These are phyloP conservation scores for Spheniscus humboldti DNA, from an alignment of 2,797 vertebrate species.

Conservation along the genomic window DNA sequence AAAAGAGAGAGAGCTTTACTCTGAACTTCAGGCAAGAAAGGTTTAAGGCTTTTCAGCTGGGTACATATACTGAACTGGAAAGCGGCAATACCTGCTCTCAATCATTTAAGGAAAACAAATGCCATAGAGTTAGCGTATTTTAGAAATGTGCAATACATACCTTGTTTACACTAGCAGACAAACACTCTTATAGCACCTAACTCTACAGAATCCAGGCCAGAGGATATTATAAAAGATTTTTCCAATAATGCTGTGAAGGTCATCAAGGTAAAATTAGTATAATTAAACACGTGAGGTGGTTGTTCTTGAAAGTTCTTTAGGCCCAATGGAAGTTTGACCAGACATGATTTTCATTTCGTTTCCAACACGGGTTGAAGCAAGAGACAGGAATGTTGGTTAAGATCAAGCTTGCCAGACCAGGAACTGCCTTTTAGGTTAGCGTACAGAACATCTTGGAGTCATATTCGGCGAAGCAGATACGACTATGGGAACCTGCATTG, in stretches of 20 bases:
- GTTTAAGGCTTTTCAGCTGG: conserved; percentile 53
- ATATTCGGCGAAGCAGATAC: neutral
- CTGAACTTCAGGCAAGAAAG: neutral
- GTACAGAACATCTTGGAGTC: neutral
- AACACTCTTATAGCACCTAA: neutral
- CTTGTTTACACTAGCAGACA: neutral
- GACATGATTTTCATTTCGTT: neutral
- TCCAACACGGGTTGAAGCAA: neutral
- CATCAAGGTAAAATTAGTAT: neutral
- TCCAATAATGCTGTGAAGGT: neutral
- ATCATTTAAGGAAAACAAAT: neutral
- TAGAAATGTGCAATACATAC: neutral
- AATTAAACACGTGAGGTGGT: neutral
- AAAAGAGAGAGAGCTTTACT: neutral
- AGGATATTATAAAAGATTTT: neutral
- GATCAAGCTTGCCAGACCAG: neutral
- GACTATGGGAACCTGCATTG: neutral
- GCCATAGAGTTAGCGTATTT: neutral
- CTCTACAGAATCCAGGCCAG: neutral
- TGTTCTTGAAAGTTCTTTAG: neutral
- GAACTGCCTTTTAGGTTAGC: neutral
- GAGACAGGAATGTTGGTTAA: neutral
- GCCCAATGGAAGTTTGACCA: neutral
- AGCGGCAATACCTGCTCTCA: neutral
- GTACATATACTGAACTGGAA: neutral